Percentiles rank a stretch among this genome's conserved stretches.
phyloP scores from a whole-genome alignment of 2,113 vertebrate species.

The Zapus hudsonius region DNA sequence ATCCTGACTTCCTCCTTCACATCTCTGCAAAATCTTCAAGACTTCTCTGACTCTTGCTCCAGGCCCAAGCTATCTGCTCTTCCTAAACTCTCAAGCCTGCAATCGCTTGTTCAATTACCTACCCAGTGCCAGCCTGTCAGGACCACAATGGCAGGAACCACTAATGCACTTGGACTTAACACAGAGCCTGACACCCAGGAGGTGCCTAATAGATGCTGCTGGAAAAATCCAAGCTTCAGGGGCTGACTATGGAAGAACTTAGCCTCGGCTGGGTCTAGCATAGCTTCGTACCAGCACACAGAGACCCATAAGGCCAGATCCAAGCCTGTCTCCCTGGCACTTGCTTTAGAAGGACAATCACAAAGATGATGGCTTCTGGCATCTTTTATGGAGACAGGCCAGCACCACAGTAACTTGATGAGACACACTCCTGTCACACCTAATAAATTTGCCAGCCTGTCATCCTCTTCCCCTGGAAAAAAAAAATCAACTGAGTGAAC shows the following conservation, averaged over 20 bases:
- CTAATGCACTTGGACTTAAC: background rate
- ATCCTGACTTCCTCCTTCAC: background rate
- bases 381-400: conserved; percentile 65
- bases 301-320: background rate
- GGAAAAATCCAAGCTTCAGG: background rate
- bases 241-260: background rate
- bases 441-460: conserved; percentile 70
- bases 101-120: background rate
- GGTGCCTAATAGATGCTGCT: background rate
- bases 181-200: background rate
- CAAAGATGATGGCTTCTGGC: conserved; percentile 67
- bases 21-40: background rate
- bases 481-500: conserved; percentile 63
- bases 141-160: background rate
- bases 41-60: background rate
- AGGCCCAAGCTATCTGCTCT: background rate
- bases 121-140: background rate
- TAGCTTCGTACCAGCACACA: too few species aligned
- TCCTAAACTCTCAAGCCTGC: background rate
- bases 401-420: conserved; percentile 70
- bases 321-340: background rate
- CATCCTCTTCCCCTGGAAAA: conserved; percentile 48
- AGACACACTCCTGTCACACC: conserved; percentile 74
- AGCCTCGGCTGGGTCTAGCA: background rate
- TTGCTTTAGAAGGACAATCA: background rate